Conservation (phyloP, 1,140 invertebrate species). For the Chymomyza costata region DNA sequence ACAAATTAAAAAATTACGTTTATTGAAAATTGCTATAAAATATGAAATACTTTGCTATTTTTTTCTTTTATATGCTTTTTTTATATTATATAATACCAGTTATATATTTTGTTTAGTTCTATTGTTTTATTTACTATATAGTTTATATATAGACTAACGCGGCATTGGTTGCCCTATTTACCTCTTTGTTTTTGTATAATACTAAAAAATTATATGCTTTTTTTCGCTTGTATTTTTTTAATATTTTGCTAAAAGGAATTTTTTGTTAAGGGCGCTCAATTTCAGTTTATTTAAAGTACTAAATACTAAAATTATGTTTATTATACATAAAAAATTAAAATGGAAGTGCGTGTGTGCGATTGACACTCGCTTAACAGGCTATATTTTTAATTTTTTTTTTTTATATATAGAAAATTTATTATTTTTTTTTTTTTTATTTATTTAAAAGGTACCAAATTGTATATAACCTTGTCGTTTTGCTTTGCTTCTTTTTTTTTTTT, state of each 20-base stretch:
- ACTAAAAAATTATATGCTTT: conserved; percentile 69
- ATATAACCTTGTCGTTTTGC: conserved; percentile 49
- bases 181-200: conserved; percentile 56
- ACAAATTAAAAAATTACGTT: conserved; percentile 72
- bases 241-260: conserved; percentile 72
- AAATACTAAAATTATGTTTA: conserved; percentile 38
- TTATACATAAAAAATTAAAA: conserved; percentile 46
- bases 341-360: conserved; percentile 60
- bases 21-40: conserved; percentile 71
- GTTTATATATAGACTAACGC: conserved; percentile 34
- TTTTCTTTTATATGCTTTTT: conserved; percentile 47
- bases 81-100: conserved; percentile 35
- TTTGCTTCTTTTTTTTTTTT: conserved; percentile 16
- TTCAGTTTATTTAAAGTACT: conserved; percentile 64
- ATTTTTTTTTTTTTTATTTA: conserved; percentile 37
- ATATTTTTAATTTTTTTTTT: conserved; percentile 41
- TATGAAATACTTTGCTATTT: conserved; percentile 68
- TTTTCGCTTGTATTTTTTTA: conserved; percentile 49
- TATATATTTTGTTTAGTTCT: conserved; percentile 37
- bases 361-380: conserved; percentile 60
- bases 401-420: conserved; percentile 56
- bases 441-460: conserved; percentile 72
- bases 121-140: conserved; percentile 46
- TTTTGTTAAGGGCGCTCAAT: conserved; percentile 69
- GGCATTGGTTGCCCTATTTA: conserved; percentile 32